A percentile compares a stretch with the other conserved stretches of the same genome.
phyloP scores from a whole-genome alignment of 2,888 invertebrate species.

The Macrophya annulata region DNA sequence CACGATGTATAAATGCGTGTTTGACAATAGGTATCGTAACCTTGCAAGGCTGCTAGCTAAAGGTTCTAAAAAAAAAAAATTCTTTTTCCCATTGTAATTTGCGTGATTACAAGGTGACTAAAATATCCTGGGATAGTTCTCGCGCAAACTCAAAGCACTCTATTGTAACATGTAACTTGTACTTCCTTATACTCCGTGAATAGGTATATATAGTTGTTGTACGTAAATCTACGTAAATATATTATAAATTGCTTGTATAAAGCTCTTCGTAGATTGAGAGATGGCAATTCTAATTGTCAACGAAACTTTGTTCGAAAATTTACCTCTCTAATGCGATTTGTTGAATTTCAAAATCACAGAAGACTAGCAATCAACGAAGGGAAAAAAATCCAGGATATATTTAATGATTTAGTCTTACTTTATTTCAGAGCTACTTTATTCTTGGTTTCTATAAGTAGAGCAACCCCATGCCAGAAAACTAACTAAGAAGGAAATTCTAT shows the following conservation, averaged over 20 bases:
- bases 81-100: not conserved
- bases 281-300: not conserved
- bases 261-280: not conserved
- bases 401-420: not conserved
- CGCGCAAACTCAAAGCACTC: constrained; percentile 42
- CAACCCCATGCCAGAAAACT: not conserved
- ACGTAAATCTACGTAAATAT: not conserved
- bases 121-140: constrained; percentile 54
- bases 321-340: not conserved
- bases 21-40: not conserved
- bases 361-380: not conserved
- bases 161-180: constrained; percentile 46
- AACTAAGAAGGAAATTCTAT: constrained; percentile 14
- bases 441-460: not conserved
- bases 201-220: not conserved
- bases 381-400: not conserved
- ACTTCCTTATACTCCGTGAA: not conserved
- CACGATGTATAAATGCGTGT: not conserved
- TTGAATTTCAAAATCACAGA: not conserved
- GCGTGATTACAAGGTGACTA: constrained; percentile 41
- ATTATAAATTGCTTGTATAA: not conserved
- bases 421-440: not conserved
- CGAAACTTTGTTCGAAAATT: not conserved
- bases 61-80: not conserved
- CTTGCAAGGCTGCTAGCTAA: constrained; percentile 40